phyloP scores from a whole-genome alignment of 2,113 vertebrate species.

The Spermophilus dauricus region DNA sequence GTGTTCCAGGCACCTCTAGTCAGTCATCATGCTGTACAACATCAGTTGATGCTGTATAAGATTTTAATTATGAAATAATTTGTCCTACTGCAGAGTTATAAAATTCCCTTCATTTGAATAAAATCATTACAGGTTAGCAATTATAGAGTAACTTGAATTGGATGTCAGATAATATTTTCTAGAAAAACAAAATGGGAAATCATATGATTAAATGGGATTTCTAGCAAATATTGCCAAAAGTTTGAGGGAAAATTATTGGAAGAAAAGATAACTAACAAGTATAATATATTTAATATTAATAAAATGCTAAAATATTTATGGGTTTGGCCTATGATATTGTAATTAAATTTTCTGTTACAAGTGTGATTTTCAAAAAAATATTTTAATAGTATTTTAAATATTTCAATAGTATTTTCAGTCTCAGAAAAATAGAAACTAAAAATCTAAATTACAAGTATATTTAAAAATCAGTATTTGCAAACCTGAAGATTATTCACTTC shows the following conservation, averaged over 20 bases:
- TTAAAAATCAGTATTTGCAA: slow-evolving; percentile 25
- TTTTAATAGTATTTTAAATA: not conserved
- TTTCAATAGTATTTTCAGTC: not conserved
- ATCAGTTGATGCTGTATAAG: not conserved
- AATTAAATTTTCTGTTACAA: not conserved
- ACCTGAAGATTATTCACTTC: not conserved
- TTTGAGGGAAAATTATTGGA: not conserved
- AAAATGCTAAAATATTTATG: slow-evolving; percentile 49
- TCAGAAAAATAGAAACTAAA: slow-evolving; percentile 7
- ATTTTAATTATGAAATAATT: slow-evolving; percentile 10
- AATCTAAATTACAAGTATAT: not conserved
- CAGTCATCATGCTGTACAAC: not conserved
- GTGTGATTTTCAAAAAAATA: not conserved
- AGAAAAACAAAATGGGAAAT: not conserved
- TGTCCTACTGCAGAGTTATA: not conserved
- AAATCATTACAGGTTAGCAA: slow-evolving; percentile 35
- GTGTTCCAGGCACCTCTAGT: not conserved
- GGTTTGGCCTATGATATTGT: not conserved
- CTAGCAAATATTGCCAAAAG: not conserved
- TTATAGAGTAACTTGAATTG: slow-evolving; percentile 24
- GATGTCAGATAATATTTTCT: not conserved
- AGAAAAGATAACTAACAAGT: slow-evolving; percentile 22
- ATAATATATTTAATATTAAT: not conserved
- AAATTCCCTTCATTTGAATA: slow-evolving; percentile 1
- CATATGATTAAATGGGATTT: slow-evolving; percentile 25